These are phyloP conservation scores for Catalaphyllia jardinei DNA, from an alignment of 64 coral and sea anemone genomes.

Conservation along the genomic window DNA sequence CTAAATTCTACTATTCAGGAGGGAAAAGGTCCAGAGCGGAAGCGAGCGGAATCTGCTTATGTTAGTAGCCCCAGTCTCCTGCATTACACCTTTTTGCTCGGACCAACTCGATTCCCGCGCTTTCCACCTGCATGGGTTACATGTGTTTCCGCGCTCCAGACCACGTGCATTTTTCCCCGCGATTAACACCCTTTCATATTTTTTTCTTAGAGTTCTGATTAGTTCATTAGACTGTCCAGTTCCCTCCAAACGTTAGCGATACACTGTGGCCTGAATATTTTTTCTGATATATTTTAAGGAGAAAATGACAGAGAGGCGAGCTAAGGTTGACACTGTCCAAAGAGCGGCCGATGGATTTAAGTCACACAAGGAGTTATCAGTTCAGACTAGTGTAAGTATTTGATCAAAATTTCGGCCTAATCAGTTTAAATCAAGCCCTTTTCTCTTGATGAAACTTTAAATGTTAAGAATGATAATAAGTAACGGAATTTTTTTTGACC, in stretches of 20 bases:
- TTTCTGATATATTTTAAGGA: not conserved
- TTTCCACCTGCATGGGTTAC: no score
- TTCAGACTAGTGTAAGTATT: not conserved
- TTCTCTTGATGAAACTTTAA: not conserved
- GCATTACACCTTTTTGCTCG: not conserved
- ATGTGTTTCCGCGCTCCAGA: not conserved
- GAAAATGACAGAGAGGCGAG: not conserved
- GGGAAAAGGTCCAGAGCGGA: no score
- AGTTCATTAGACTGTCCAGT: not conserved
- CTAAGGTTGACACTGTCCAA: not conserved
- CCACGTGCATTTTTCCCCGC: not conserved
- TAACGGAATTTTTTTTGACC: no score
- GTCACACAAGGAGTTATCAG: not conserved
- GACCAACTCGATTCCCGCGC: no score
- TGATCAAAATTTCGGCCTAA: not conserved
- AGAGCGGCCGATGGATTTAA: conserved; percentile 2
- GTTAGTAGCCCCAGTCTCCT: not conserved
- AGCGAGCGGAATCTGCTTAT: not conserved
- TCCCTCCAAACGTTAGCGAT: not conserved
- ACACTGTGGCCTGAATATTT: not conserved
- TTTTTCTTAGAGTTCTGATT: not conserved
- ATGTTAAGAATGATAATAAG: no score
- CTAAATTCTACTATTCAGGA: no score
- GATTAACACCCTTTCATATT: not conserved
- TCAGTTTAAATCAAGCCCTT: not conserved